Base-by-base conservation (phyloP, 2,113 vertebrate genomes). In the Peromyscus leucopus region DNA sequence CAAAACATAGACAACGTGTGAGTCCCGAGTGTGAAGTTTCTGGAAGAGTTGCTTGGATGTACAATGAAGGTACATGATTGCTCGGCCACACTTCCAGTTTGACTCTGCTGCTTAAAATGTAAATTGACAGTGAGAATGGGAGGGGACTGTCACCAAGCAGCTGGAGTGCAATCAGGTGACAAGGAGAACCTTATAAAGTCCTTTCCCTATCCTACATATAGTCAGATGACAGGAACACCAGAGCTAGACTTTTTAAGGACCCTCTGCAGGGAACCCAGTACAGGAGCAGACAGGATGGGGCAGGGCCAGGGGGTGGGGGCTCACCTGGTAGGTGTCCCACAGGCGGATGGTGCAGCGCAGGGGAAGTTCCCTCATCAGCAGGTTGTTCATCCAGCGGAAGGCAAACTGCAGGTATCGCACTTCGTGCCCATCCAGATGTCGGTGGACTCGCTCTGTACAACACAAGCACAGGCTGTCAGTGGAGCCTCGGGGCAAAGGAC, bases 281-380 rank as follows among this genome's bases (percentile, higher is more conserved):
- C 24, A 75, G 87, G 19, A 1, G 28, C 1, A 0, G 11, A 15
- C 26, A 22, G 31, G 55, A 22, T 0, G 0, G 0, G 46, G 21
- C 63, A 6, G 26, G 1, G 26, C n/a, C 79, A 26, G 1, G 8
- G n/a, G 76, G 0, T 16, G 11, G 3, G 7, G 61, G 36, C 98
- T 98, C 98, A 99, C 99, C 99, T 99, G 99, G 98, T 99, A 99
- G 0, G 99, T 99, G 98, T 99, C 99, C 99, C 99, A 99, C 65
- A 99, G 98, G 72, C 99, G 99, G 97, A 99, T 99, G 95, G 99
- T 99, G 96, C 99, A 99, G 96, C 99, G 99, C 0, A 99, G 99
- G 22, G 99, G 99, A 83, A 99, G 99, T 96, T 99, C 99, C 97
- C 99, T 98, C 99, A 99, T 99, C 0, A 99, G 98, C 90, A 99